Evolutionary conservation across 2,888 invertebrate genomes (phyloP), one percentile per base, ranked within the genome.

Genomic region (Phlogophora meticulosa): DNA sequence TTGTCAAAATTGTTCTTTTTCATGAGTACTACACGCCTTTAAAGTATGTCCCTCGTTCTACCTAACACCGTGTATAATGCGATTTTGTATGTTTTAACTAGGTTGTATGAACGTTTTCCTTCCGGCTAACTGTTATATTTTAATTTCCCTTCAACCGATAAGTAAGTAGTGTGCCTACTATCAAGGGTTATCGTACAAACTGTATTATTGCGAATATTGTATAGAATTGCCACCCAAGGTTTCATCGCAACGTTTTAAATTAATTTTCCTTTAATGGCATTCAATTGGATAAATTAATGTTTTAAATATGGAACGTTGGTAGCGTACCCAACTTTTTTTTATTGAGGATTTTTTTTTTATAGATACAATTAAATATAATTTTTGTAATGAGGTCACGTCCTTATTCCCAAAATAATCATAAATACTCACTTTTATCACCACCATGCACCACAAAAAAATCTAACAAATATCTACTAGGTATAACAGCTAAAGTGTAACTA

Each of bases 401-500:
- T 36, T 34, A 2, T 24, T 24, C 7, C 4, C 4, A 40, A 10
- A 45, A 38, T 42, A 42, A 42, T n/a, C 3, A 22, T 36, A 68
- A 61, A 36, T 20, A 1, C 78, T 71, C 9, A 82, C 78, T 53
- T 55, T 52, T 56, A 36, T 13, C 20, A 36, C 48, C 36, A 34
- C 40, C 28, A 72, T 45, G 58, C 55, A 48, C 61, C 64, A 70
- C 81, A 45, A 81, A 81, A 81, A 72, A 58, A 34, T n/a, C 13
- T 9, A 52, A 73, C 67, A 76, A 69, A 78, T 81, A 77, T 68
- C 70, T 73, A 60, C 65, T 78, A 28, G 28, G 28, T 28, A 53
- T 70, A 53, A 72, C 48, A 22, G 45, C 64, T 58, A 81, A 86
- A 83, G 82, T 82, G 79, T 85, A 90, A 89, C 87, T 87, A 89